Conservation (phyloP, 1,140 invertebrate genomes). For the Zaprionus ornatus region DNA sequence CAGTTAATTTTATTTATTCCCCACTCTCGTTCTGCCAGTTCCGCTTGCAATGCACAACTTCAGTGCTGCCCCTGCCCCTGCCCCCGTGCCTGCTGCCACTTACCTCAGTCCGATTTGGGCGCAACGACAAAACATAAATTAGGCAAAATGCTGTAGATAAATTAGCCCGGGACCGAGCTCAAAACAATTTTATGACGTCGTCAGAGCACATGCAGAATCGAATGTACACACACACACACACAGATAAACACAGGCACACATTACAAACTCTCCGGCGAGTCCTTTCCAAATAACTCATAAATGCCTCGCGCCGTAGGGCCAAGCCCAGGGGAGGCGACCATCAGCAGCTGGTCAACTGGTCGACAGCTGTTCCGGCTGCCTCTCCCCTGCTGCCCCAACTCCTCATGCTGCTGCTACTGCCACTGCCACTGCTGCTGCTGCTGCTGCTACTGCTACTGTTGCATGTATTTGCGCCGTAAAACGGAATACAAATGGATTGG, state of each 20-base stretch:
- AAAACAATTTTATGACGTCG: slow-evolving; percentile 68
- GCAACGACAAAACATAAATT: slow-evolving; percentile 68
- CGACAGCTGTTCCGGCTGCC: neutral
- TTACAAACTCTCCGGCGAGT: neutral
- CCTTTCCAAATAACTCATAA: slow-evolving; percentile 76
- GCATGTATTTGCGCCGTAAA: slow-evolving; percentile 66
- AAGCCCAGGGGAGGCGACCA: neutral
- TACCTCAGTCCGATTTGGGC: slow-evolving; percentile 50
- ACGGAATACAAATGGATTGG: slow-evolving; percentile 39
- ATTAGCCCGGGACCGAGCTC: slow-evolving; percentile 50
- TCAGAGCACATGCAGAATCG: slow-evolving; percentile 36
- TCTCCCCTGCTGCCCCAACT: neutral
- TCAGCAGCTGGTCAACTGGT: slow-evolving; percentile 26
- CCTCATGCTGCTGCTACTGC: neutral
- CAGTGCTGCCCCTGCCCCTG: neutral
- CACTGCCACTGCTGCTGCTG: neutral
- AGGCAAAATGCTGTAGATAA: slow-evolving; percentile 76
- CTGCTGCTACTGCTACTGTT: slow-evolving; percentile 43
- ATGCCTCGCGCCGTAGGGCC: slow-evolving; percentile 35
- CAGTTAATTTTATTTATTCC: slow-evolving; percentile 80
- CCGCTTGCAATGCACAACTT: neutral
- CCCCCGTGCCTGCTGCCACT: slow-evolving; percentile 15
- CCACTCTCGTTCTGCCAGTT: slow-evolving; percentile 4
- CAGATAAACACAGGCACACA: neutral
- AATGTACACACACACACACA: neutral